A percentile compares a stretch with the other conserved stretches of the same genome.
Evolutionary conservation across 2,888 invertebrate genomes (phyloP).

Genomic region (Octonoba sinensis): DNA sequence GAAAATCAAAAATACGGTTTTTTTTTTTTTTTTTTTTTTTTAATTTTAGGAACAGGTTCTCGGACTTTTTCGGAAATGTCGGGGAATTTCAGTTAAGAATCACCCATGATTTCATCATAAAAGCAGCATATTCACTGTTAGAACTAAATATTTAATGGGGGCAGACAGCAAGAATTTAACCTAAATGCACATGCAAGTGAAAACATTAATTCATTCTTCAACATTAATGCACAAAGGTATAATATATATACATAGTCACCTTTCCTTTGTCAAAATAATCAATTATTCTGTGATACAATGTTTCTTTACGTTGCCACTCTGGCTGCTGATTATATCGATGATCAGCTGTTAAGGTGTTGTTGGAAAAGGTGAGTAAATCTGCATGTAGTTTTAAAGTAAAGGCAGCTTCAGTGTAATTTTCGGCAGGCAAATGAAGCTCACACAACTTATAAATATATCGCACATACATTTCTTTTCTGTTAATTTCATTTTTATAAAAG

Average conservation of each 20-base stretch:
- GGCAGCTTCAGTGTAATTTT: constrained; percentile 94
- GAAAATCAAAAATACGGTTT: too few species aligned
- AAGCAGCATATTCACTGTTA: background rate
- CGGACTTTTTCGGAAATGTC: too few species aligned
- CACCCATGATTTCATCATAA: too few species aligned
- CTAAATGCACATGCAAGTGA: too few species aligned
- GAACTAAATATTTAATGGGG: too few species aligned
- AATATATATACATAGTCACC: constrained; percentile 72
- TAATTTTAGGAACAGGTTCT: too few species aligned
- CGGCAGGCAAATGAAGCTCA: constrained; percentile 89
- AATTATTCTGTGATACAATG: constrained; percentile 88
- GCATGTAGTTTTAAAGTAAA: constrained; percentile 95
- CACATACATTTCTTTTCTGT: constrained; percentile 94
- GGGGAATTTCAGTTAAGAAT: too few species aligned
- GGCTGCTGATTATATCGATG: constrained; percentile 79
- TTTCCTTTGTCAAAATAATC: constrained; percentile 95
- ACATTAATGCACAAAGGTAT: too few species aligned
- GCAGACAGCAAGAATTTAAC: too few species aligned
- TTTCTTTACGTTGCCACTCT: constrained; percentile 91
- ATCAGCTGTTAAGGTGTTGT: constrained; percentile 69
- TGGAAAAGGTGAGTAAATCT: constrained; percentile 86
- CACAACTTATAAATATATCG: constrained; percentile 95
- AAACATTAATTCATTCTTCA: too few species aligned
- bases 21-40: too few species aligned
- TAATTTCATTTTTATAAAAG: constrained; percentile 96